phyloP scores from a whole-genome alignment of 2,888 invertebrate species.

The Megaustenia siamemsis region DNA sequence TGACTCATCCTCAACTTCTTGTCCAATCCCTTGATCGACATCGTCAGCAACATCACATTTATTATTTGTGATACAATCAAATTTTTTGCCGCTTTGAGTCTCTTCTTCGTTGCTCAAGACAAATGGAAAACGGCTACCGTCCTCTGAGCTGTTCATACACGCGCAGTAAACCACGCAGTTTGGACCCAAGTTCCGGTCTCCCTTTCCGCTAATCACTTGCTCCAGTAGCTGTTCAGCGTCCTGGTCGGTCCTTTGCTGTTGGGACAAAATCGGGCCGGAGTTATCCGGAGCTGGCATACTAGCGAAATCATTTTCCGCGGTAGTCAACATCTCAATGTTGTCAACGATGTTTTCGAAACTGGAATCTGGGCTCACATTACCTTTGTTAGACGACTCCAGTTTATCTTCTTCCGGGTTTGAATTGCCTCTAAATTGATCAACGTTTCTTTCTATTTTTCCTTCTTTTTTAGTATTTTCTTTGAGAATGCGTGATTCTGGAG shows the following conservation, averaged over 20 bases:
- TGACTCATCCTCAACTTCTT: not conserved
- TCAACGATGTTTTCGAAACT: not conserved
- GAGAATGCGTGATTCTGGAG: too few relatives aligned
- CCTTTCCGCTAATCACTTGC: conserved; percentile 34
- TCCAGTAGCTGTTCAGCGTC: conserved; percentile 41
- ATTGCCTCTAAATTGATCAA: not conserved
- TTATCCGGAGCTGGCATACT: not conserved
- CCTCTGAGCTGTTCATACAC: not conserved
- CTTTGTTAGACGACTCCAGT: not conserved
- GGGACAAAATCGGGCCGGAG: not conserved
- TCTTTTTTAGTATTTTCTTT: too few relatives aligned
- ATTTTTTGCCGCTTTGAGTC: not conserved
- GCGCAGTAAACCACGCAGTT: not conserved
- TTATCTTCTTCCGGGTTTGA: not conserved
- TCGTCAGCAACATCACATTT: not conserved
- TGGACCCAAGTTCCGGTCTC: conserved; percentile 34
- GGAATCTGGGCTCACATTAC: not conserved
- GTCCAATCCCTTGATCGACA: not conserved
- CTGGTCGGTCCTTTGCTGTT: conserved; percentile 15
- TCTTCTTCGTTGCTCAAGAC: not conserved
- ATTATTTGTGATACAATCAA: too few relatives aligned
- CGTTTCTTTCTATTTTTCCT: not conserved
- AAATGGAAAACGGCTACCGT: not conserved
- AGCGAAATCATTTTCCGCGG: conserved; percentile 42
- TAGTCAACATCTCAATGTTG: conserved; percentile 10